These are phyloP conservation scores for Zoanthus gigantus DNA, from an alignment of 92 coral and sea anemone species.

Conservation along the genomic window DNA sequence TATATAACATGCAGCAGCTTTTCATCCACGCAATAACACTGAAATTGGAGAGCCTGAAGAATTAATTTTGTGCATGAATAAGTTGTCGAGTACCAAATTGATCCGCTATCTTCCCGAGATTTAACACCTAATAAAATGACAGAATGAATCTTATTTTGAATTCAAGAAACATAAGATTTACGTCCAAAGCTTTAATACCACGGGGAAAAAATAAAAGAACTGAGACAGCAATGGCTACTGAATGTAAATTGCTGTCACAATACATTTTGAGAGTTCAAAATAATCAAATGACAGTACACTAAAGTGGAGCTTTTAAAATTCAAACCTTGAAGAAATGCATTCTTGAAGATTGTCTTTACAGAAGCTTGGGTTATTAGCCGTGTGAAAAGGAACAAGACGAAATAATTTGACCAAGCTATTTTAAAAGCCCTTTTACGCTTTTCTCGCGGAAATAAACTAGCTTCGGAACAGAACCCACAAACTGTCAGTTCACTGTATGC, in stretches of 20 bases:
- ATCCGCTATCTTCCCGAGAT: too few species aligned
- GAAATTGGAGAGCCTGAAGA: too few species aligned
- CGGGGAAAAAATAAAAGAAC: too few species aligned
- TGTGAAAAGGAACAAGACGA: too few species aligned
- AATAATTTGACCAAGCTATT: neutral
- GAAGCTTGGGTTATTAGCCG: neutral
- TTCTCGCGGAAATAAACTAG: conserved; percentile 19
- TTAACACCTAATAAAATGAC: too few species aligned
- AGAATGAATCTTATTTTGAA: too few species aligned
- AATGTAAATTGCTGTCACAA: neutral
- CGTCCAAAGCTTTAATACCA: too few species aligned
- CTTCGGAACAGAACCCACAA: neutral
- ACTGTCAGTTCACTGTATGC: conserved; percentile 48
- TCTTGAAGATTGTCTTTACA: neutral
- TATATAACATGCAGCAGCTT: too few species aligned
- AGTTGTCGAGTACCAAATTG: too few species aligned
- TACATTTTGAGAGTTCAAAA: neutral
- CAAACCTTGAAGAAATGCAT: neutral
- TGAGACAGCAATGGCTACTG: neutral
- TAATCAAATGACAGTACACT: neutral
- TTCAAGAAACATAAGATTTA: too few species aligned
- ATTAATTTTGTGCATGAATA: too few species aligned
- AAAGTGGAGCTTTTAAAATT: neutral
- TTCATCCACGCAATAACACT: too few species aligned
- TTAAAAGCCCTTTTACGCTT: neutral